Base-by-base conservation (phyloP, 2,797 vertebrate species). In the Okamejei kenojei region DNA sequence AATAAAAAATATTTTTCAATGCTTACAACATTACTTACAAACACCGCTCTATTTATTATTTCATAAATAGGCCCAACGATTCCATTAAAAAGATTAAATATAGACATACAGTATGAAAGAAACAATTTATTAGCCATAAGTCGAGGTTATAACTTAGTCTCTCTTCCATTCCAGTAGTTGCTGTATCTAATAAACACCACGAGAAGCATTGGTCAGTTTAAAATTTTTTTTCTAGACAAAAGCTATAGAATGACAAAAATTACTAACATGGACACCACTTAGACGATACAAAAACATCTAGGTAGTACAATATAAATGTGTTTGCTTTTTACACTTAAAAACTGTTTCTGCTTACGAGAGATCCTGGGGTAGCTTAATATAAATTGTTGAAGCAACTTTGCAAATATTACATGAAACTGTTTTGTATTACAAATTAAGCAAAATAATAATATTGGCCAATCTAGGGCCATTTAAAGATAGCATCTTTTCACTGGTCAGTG, bases 21-120 rank as follows among this genome's bases (percentile, higher is more conserved):
- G 97, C 97, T 99, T 98, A 97, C 97, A 98, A 97, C 98, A 97
- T 98, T 97, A 97, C 97, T 98, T 97, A 97, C 96, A 97, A 98
- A 97, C 97, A 98, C 97, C n/a, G n/a, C 97, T 98, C 97, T 97
- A 97, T 97, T 97, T 97, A 97, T 97, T 97, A 97, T 97, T 97
- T 98, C 97, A 97, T 98, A 98, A 98, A 98, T 98, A 98, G 97
- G 97, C 96, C 96, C 96, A 97, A 97, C 96, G 95, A 95, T 96
- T 97, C 95, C 96, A 97, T 97, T 93, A 94, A 95, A 97, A 97
- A 97, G 97, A 97, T 97, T 97, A 97, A 97, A 97, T 97, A 97
- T 97, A 97, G 96, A 97, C 97, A 91, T 91, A 97, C 96, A 96
- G 96, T 96, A 96, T 97, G 96, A n/a, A 96, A 97, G 97, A 97